phyloP scores from a whole-genome alignment of 2,797 vertebrate species.

The Urosaurus nigricauda region DNA sequence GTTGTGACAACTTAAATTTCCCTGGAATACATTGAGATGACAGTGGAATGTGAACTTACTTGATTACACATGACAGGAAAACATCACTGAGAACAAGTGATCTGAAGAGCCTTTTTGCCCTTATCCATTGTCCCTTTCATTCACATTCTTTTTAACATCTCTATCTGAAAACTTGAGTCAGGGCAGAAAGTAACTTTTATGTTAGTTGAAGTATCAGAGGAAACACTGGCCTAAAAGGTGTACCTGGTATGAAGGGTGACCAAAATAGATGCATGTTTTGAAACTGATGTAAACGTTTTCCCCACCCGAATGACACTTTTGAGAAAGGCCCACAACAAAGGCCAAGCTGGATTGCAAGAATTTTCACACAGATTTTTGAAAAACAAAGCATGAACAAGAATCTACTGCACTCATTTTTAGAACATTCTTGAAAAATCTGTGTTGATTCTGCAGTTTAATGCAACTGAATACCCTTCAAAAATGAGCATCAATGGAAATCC shows the following conservation, averaged over 20 bases:
- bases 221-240: neutral
- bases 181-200: constrained; percentile 41
- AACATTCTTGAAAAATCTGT: neutral
- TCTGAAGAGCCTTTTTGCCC: constrained; percentile 50
- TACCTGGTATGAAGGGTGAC: constrained; percentile 8
- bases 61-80: constrained; percentile 62
- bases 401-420: neutral
- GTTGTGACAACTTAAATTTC: constrained; percentile 63
- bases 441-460: constrained; percentile 3
- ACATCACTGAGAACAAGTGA: constrained; percentile 59
- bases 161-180: constrained; percentile 48
- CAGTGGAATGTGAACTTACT: constrained; percentile 53
- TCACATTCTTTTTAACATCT: constrained; percentile 35
- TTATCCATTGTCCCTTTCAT: constrained; percentile 57
- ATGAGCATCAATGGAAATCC: neutral
- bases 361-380: neutral
- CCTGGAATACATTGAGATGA: constrained; percentile 52
- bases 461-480: neutral
- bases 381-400: neutral
- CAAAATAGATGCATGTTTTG: neutral
- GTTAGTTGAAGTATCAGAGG: neutral
- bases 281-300: neutral
- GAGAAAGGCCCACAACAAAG: neutral
- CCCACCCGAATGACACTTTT: neutral
- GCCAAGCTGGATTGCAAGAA: neutral